Base-by-base conservation (phyloP, 1,140 invertebrate species). In the Geopemphigus sp. region DNA sequence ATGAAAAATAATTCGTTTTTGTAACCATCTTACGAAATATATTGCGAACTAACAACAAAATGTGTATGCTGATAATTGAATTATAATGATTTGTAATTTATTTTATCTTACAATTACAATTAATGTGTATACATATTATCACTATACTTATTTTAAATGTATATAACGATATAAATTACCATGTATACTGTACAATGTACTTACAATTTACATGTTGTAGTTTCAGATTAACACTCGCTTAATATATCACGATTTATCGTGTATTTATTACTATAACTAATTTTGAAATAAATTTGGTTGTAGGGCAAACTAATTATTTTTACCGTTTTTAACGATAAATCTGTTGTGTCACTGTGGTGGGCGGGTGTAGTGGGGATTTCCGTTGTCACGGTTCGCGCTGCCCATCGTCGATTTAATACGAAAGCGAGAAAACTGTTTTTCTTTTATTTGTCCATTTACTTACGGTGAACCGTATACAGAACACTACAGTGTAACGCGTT, bases 371-470 rank as follows among this genome's bases (percentile, higher is more conserved):
- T 45, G 22, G 26, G 47, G n/a, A n/a, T n/a, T 53, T 50, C 22
- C 24, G 50, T 53, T 70, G 39, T 70, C 66, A 70, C 4, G 17
- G 66, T 70, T 70, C 47, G 22, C 66, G 22, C 66, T 1, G 47
- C 66, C 0, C 6, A 14, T 11, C 24, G 8, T 70, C 19, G 15
- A 53, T n/a, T n/a, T n/a, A n/a, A 15, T 4, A 12, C 24, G 15
- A 8, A 53, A 47, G 22, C 64, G n/a, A 39, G 11, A 47, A 70
- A 70, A 24, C 11, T 22, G 22, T 70, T 24, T 70, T 53, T 17
- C 12, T 68, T 68, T 14, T 68, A 19, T 50, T 14, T 0, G 45
- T 8, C 10, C 66, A 53, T 29, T 70, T 70, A 53, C 15, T 53
- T 11, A 15, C 0, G 1, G 24, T 24, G 19, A 6, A 19, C 17